Percentiles rank a stretch among this genome's conserved stretches.
These are phyloP conservation scores for Eurytoma adleriae DNA, from an alignment of 2,888 invertebrate species.

Conservation along the genomic window DNA sequence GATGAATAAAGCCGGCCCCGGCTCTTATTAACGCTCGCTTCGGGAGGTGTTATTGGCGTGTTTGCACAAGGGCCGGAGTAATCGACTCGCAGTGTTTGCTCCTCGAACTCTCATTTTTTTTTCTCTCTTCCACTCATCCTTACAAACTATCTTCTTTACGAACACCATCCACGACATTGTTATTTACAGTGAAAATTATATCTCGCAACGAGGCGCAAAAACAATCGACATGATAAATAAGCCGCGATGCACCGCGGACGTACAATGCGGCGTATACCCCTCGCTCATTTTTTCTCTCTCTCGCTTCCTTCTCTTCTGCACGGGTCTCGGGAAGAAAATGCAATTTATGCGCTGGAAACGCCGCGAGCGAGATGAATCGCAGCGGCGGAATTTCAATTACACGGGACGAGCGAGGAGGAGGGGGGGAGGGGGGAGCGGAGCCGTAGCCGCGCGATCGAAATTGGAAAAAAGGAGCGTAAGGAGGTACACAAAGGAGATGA, in stretches of 20 bases:
- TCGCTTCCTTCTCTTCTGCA: too few species aligned
- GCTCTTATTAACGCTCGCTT: background rate
- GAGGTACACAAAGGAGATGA: background rate
- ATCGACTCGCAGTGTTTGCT: slow-evolving; percentile 16
- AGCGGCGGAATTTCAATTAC: slow-evolving; percentile 6
- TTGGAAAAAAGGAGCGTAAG: background rate
- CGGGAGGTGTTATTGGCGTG: background rate
- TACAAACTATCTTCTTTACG: background rate
- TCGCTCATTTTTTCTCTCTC: too few species aligned
- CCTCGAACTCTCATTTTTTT: background rate
- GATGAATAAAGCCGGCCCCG: slow-evolving; percentile 19
- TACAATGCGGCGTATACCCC: background rate
- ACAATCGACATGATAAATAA: background rate
- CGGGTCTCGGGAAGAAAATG: background rate
- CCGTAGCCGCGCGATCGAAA: background rate
- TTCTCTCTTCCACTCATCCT: background rate
- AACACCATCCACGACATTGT: background rate
- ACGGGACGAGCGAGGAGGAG: background rate
- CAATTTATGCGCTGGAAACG: background rate
- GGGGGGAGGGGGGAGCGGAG: background rate
- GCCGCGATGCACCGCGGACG: background rate
- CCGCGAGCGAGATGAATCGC: background rate
- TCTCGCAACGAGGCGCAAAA: background rate
- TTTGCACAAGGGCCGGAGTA: background rate
- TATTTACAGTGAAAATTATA: background rate